Conservation (phyloP, 2,113 vertebrate genomes). For the Glaucidium brasilianum region DNA sequence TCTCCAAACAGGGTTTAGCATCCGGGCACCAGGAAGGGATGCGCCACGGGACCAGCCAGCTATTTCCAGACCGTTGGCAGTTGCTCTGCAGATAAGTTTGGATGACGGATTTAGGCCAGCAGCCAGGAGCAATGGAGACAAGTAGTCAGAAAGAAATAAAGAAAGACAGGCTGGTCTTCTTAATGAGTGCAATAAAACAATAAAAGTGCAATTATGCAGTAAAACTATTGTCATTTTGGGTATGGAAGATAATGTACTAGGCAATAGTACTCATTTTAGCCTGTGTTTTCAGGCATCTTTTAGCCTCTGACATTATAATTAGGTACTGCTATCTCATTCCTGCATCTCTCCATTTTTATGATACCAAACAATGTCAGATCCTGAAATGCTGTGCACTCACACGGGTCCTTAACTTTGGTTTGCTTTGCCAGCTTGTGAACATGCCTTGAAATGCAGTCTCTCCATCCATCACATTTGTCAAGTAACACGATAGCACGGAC, state of each 20-base stretch:
- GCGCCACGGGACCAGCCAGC: fast-evolving
- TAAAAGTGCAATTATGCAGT: slow-evolving; percentile 4
- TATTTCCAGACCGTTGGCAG: not conserved
- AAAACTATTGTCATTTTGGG: not conserved
- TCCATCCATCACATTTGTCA: fast-evolving
- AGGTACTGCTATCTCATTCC: not conserved
- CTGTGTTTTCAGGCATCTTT: not conserved
- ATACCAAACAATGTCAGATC: not conserved
- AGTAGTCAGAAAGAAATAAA: not conserved
- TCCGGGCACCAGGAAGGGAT: not conserved
- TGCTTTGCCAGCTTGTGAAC: not conserved
- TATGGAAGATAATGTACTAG: not conserved
- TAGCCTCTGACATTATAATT: not conserved
- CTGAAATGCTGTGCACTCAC: not conserved
- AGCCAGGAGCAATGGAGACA: not conserved
- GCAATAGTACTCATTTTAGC: not conserved
- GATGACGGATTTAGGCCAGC: not conserved
- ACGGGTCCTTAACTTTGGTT: fast-evolving
- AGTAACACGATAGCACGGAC: fast-evolving
- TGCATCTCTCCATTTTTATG: not conserved
- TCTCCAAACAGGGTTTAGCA: fast-evolving
- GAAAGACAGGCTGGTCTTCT: not conserved
- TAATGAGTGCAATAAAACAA: not conserved
- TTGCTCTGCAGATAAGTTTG: not conserved
- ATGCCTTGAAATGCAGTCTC: not conserved